Evolutionary conservation across 2,888 invertebrate species (phyloP), one percentile per base, ranked within the genome.

Genomic region (Ischnus inquisitorius): DNA sequence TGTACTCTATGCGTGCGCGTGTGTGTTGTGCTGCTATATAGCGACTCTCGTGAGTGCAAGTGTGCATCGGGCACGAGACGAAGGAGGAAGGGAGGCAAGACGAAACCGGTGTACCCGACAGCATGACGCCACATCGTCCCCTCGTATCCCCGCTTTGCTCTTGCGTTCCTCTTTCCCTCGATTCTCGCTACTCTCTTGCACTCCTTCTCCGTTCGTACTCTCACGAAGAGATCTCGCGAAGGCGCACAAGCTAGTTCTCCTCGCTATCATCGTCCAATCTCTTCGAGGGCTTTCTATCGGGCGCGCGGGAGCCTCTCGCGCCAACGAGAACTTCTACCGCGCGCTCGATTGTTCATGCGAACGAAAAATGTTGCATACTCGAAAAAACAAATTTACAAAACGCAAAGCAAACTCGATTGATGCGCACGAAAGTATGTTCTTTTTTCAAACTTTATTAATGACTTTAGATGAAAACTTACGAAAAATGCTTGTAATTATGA

Each of bases 21-120:
- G 74, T 72, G 10, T 12, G 19, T 34, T 60, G 57, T 54, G 60
- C 25, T 16, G 28, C 10, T 62, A n/a, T n/a, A n/a, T n/a, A 16
- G 74, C 62, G 34, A 64, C n/a, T 43, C 60, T 72, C 22, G 68
- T 76, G 39, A 22, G 48, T n/a, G 67, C 8, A 65, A 41, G 80
- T 69, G 79, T 71, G 81, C 78, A 83, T 77, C 67, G 81, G 34
- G 78, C 81, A 85, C 69, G 69, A 64, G 84, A 54, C 60, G 81
- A 69, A 57, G 78, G 84, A 68, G 86, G 78, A 69, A 76, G 89
- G 89, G 90, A 89, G 34, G 89, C 88, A 90, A 90, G 90, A 89
- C 89, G 91, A 93, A 93, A 93, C 92, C 93, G 93, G 92, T 93
- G 93, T 92, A 92, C 90, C 92, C 93, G 93, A 92, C 93, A 92